Conservation (phyloP, 2,888 invertebrate species). For the Lasioglossum marginatum region DNA sequence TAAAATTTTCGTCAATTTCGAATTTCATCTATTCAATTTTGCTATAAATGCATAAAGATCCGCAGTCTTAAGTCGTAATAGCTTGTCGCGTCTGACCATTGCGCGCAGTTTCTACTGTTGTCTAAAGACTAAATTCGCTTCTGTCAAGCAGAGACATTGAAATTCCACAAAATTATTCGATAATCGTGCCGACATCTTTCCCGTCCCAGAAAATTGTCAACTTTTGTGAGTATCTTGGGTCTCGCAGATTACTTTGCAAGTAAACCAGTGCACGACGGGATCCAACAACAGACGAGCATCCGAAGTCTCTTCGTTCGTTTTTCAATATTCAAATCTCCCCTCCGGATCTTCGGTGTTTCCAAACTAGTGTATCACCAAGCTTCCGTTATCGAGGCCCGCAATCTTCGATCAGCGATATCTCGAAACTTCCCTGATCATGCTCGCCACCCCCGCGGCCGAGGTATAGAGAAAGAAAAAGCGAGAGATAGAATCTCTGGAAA, state of each 20-base stretch:
- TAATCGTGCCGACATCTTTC: too few relatives aligned
- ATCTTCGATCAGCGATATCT: conserved; percentile 11
- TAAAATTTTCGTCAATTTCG: too few relatives aligned
- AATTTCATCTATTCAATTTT: too few relatives aligned
- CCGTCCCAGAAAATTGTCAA: neutral
- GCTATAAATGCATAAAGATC: too few relatives aligned
- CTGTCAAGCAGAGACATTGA: neutral
- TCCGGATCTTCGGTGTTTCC: neutral
- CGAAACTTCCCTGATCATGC: conserved; percentile 3
- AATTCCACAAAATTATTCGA: neutral
- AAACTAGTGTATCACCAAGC: neutral
- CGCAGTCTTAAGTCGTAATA: neutral
- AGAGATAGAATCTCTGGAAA: neutral
- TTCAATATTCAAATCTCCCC: neutral
- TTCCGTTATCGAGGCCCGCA: neutral
- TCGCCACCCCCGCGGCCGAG: neutral
- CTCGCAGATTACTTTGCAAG: neutral
- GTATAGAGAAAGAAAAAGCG: neutral
- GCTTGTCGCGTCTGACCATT: neutral
- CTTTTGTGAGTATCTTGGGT: neutral
- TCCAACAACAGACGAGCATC: neutral
- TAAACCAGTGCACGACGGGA: neutral
- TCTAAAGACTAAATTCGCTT: neutral
- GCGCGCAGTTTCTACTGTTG: neutral
- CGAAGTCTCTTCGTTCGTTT: neutral